Evolutionary conservation across 2,888 invertebrate species (phyloP), one percentile per base, ranked within the genome.

Genomic region (Meandrusa payeni): DNA sequence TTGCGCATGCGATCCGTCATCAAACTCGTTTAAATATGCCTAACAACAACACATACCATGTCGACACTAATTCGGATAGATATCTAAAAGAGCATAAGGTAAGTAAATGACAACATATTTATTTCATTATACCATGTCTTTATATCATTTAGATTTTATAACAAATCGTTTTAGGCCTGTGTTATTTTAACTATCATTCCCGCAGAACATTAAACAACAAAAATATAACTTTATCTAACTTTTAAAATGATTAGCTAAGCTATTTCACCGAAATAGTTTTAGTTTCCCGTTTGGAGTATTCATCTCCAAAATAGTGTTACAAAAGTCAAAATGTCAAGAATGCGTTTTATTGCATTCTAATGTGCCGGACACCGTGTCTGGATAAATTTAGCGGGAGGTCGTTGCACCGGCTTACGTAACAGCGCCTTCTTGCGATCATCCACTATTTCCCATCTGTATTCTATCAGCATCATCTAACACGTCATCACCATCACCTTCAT

Each of bases 381-480:
- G 61, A 42, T 78, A 79, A 75, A 72, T 76, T 71, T 83, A 77
- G 75, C 60, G 39, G 54, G 70, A 62, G 85, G 75, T 83, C 83
- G 66, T 69, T 80, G 85, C 76, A 76, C 85, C 59, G 59, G 54
- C 63, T 78, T 75, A 61, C 75, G 76, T 66, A 76, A 78, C 67
- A 47, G 57, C 51, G 44, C 52, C 49, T 51, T 55, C 52, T 48
- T 50, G 51, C 46, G 58, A 29, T 5, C 57, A 47, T 48, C 51
- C 61, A 59, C 50, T 50, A 53, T 56, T 57, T 61, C 39, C 38
- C 33, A 33, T 26, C 9, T 23, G 17, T 20, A 17, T 10, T 19
- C 19, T 44, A 38, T 52, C 39, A 42, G 44, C 51, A 50, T 50
- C 56, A 49, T 23, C 38, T 39, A 42, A 44, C 43, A 12, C 40